A percentile compares a stretch with the other conserved stretches of the same genome.
phyloP scores from a whole-genome alignment of 2,113 vertebrate species.

The Gracilinanus agilis region DNA sequence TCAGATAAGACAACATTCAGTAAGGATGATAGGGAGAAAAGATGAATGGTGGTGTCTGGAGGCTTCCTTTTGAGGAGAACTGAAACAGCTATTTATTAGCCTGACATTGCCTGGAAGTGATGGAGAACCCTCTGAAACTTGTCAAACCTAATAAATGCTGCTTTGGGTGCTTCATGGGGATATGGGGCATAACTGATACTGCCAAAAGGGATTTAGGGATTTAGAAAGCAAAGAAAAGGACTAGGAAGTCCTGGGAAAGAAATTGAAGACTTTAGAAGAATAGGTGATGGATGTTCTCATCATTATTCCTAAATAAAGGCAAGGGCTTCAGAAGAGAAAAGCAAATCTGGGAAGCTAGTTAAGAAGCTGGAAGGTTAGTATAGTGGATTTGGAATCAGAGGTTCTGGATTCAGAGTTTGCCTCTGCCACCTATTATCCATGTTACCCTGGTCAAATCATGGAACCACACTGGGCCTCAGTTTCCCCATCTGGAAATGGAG shows the following conservation, averaged over 20 bases:
- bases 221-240: background rate
- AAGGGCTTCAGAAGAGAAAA: background rate
- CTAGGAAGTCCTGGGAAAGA: background rate
- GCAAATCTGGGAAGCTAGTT: background rate
- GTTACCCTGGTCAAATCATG: background rate
- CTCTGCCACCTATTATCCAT: background rate
- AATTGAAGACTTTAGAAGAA: background rate
- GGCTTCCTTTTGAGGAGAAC: too few relatives aligned
- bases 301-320: background rate
- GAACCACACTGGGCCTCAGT: background rate
- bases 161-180: background rate
- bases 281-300: background rate
- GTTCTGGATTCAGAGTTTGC: background rate
- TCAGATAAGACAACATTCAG: too few relatives aligned
- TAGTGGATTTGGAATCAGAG: too few relatives aligned
- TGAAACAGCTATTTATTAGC: too few relatives aligned
- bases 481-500: background rate
- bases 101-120: background rate
- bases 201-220: background rate
- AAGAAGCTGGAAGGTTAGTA: too few relatives aligned
- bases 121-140: background rate
- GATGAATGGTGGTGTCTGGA: too few relatives aligned
- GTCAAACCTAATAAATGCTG: background rate
- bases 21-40: too few relatives aligned
- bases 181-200: background rate